Conservation (phyloP, 35 echinoderm and acorn worm species). For the Apostichopus parvimensis region DNA sequence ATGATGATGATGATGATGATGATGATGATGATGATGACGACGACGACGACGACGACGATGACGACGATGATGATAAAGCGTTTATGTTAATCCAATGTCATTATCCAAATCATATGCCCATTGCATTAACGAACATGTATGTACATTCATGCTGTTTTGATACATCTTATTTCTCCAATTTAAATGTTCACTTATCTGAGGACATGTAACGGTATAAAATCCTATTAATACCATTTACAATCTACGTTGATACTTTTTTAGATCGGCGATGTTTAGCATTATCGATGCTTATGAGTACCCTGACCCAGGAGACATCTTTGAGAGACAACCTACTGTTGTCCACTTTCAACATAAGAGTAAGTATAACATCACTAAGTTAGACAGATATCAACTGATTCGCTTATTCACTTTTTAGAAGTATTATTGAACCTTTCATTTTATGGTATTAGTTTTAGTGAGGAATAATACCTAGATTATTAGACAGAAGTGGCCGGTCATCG, state of each 20-base stretch:
- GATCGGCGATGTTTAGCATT: neutral
- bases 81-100: too few species aligned
- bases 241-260: neutral
- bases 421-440: too few species aligned
- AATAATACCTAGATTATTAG: too few species aligned
- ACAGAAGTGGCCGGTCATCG: too few species aligned
- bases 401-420: neutral
- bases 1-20: constrained; percentile 23
- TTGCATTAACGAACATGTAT: too few species aligned
- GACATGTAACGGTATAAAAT: neutral
- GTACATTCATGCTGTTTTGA: too few species aligned
- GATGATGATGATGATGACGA: constrained; percentile 6
- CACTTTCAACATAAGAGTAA: neutral
- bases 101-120: too few species aligned
- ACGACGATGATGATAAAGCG: neutral
- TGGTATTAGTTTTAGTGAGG: too few species aligned
- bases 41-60: neutral
- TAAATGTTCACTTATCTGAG: too few species aligned
- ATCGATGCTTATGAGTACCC: neutral
- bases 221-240: too few species aligned
- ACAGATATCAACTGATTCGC: neutral
- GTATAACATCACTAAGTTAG: neutral
- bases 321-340: constrained; percentile 12
- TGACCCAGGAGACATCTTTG: constrained; percentile 7
- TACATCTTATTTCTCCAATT: too few species aligned